Base-by-base conservation (phyloP, 2,888 invertebrate species). In the Cataglyphis albicans region DNA sequence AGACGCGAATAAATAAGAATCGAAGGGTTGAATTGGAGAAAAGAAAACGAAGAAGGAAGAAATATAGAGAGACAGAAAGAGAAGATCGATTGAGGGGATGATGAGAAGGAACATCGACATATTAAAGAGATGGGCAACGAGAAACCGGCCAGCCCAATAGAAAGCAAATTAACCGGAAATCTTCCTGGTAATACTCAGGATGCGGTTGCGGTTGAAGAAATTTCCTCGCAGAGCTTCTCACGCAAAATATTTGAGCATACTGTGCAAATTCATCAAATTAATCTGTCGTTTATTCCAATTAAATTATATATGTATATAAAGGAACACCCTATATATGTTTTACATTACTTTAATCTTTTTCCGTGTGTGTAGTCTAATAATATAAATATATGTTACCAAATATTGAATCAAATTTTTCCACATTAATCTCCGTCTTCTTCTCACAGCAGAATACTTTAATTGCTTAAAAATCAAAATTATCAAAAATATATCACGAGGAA, bases 151-250 rank as follows among this genome's bases (percentile, higher is more conserved):
- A 41, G 52, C 5, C 38, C 65, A 76, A 65, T 76, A 65, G 52
- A 25, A n/a, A 65, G 38, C 38, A 76, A 76, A 76, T 75, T 64
- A 75, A 75, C 64, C 38, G 75, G 75, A 75, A 75, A 52, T 75
- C 35, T 75, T 25, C 75, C 35, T 52, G 35, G 48, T 38, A 75
- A 75, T 52, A 55, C 15, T 52, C 52, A 15, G 52, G 25, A 52
- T 64, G 18, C 6, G 44, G 18, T 63, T 48, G 74, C 35, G 75
- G 75, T 52, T 25, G n/a, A 38, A 75, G 75, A 52, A 64, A 52
- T 52, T 52, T 10, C 18, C 75, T 52, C n/a, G 52, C 12, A 12
- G 12, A 75, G 48, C 18, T 52, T 52, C 52, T 64, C 18, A 35
- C 35, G 75, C 73, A 44, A 44, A 44, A 55, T 32, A 12, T 44